phyloP scores from a whole-genome alignment of 2,797 vertebrate species.

The Distichodus sexfasciatus region DNA sequence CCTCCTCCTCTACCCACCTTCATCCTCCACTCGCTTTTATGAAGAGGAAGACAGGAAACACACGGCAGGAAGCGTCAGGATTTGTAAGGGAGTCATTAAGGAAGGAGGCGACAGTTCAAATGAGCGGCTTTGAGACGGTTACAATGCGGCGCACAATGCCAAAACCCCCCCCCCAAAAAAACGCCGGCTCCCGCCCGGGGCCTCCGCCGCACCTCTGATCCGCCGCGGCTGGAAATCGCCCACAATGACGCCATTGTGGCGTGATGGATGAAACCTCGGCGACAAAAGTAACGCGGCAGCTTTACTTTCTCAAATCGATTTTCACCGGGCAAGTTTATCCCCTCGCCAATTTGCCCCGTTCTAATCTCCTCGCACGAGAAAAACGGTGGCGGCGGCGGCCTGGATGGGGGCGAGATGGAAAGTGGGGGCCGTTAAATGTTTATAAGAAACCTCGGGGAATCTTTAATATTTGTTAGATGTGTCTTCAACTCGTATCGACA shows the following conservation, averaged over 20 bases:
- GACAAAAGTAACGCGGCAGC: constrained; percentile 25
- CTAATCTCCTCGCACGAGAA: constrained; percentile 1
- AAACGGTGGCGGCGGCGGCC: constrained; percentile 17
- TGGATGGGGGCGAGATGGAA: too few species aligned
- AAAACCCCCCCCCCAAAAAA: too few species aligned
- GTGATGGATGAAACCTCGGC: constrained; percentile 41
- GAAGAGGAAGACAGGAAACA: constrained; percentile 59
- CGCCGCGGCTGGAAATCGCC: constrained; percentile 24
- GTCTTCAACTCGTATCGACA: constrained; percentile 80
- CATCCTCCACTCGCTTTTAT: constrained; percentile 40
- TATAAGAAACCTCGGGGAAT: constrained; percentile 84
- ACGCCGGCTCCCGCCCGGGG: constrained; percentile 40
- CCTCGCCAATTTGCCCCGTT: constrained; percentile 37
- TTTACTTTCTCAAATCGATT: constrained; percentile 22
- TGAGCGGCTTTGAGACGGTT: constrained; percentile 52
- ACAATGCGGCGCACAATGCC: constrained; percentile 51
- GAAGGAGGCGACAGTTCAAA: constrained; percentile 66
- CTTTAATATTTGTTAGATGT: constrained; percentile 82
- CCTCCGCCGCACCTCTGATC: constrained; percentile 52
- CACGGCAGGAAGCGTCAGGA: constrained; percentile 59
- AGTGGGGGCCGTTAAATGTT: constrained; percentile 67
- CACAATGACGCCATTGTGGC: constrained; percentile 37
- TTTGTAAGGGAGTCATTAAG: constrained; percentile 71
- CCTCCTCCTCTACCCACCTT: neutral
- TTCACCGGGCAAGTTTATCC: constrained; percentile 27